These are phyloP conservation scores for Ispidina picta DNA, from an alignment of 2,797 vertebrate species.

Conservation along the genomic window DNA sequence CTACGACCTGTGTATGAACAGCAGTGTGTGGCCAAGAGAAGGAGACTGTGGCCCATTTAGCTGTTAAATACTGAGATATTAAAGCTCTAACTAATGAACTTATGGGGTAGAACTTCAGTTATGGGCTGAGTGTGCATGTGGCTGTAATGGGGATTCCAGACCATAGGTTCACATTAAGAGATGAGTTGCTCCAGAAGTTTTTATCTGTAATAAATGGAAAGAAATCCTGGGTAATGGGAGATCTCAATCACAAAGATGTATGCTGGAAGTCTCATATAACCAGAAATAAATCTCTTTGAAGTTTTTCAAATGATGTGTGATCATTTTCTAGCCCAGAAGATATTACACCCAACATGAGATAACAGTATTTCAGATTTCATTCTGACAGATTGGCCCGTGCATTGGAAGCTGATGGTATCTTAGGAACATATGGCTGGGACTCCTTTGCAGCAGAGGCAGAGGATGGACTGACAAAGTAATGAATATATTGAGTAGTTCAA, in stretches of 20 bases:
- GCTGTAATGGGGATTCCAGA: constrained; percentile 17
- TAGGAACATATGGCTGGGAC: constrained; percentile 31
- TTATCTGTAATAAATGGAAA: constrained; percentile 57
- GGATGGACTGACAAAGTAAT: not conserved
- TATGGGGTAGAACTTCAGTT: not conserved
- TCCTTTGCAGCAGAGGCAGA: not conserved
- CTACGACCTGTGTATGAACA: not conserved
- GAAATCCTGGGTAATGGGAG: constrained; percentile 30
- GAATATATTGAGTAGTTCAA: constrained; percentile 20
- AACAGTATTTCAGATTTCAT: constrained; percentile 48
- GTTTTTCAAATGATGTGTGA: constrained; percentile 57
- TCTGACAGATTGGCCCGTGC: constrained; percentile 24
- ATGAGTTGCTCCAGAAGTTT: constrained; percentile 22
- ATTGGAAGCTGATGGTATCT: constrained; percentile 45
- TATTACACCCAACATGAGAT: constrained; percentile 32
- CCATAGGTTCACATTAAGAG: not conserved
- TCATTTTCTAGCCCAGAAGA: constrained; percentile 53
- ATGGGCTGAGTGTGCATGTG: not conserved
- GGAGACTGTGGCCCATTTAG: accelerated
- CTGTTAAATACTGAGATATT: constrained; percentile 10
- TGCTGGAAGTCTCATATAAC: constrained; percentile 52
- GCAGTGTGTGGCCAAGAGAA: not conserved
- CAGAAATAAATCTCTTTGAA: constrained; percentile 66
- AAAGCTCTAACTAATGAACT: not conserved
- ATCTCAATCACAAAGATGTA: constrained; percentile 62